A percentile compares a stretch with the other conserved stretches of the same genome.
Evolutionary conservation across 2,113 vertebrate genomes (phyloP).

Genomic region (Pachycephala philippinensis): DNA sequence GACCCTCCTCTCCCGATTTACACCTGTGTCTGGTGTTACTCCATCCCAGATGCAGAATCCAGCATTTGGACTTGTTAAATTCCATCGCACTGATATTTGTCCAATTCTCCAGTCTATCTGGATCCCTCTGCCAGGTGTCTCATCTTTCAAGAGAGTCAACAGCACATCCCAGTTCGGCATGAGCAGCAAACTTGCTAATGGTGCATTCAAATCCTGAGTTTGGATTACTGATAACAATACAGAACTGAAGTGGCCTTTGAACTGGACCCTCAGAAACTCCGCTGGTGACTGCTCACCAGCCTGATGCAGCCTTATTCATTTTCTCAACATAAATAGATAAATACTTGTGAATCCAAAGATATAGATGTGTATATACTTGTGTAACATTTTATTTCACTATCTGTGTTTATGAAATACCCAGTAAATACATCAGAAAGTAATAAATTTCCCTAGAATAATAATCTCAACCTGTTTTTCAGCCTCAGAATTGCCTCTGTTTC

Average conservation of each 20-base stretch:
- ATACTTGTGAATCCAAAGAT: not conserved
- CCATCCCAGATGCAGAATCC: not conserved
- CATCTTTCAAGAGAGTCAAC: not conserved
- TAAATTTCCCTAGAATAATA: not conserved
- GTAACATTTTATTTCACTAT: not conserved
- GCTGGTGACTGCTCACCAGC: not conserved
- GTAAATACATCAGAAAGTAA: not conserved
- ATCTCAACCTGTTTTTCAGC: not conserved
- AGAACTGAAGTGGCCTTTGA: not conserved
- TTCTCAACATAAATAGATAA: not conserved
- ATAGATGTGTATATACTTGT: accelerated
- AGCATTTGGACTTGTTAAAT: not conserved
- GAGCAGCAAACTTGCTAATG: not conserved
- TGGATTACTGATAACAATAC: accelerated
- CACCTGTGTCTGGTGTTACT: not conserved
- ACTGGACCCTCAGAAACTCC: not conserved
- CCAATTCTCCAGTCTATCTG: too few relatives aligned
- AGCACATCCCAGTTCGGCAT: not conserved
- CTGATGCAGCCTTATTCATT: not conserved
- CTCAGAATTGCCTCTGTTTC: not conserved
- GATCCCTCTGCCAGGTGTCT: not conserved
- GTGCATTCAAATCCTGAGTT: not conserved
- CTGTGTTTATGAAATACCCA: not conserved
- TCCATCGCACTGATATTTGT: not conserved
- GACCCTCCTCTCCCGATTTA: not conserved